Conservation (phyloP, 2,113 vertebrate species). For the Hiodon alosoides region DNA sequence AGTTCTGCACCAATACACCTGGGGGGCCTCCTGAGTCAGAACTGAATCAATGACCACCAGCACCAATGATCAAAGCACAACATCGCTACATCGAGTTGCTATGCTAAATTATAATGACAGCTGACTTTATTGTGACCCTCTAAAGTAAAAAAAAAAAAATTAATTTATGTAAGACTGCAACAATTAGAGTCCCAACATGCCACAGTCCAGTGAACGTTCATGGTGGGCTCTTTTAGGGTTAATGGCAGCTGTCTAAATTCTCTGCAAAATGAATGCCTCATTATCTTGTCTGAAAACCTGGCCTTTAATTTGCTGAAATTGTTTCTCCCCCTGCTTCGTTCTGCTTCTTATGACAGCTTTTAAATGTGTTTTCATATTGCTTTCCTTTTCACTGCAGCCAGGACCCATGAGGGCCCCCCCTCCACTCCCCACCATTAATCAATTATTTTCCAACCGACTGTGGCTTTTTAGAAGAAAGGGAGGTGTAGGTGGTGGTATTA, state of each 20-base stretch:
- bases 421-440: constrained; percentile 31
- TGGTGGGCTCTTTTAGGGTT: constrained; percentile 21
- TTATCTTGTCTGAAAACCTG: constrained; percentile 39
- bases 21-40: constrained; percentile 25
- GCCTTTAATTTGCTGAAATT: constrained; percentile 37
- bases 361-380: constrained; percentile 49
- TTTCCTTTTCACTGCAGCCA: constrained; percentile 36
- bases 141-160: not conserved
- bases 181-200: no score
- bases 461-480: constrained; percentile 28
- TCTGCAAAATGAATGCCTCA: constrained; percentile 35
- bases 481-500: constrained; percentile 8
- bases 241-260: constrained; percentile 37
- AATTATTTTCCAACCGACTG: constrained; percentile 33
- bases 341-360: constrained; percentile 37
- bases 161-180: no score
- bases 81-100: not conserved
- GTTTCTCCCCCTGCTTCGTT: constrained; percentile 26
- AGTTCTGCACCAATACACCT: constrained; percentile 32
- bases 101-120: not conserved
- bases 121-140: not conserved
- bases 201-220: constrained; percentile 1
- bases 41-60: constrained; percentile 26
- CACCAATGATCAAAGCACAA: constrained; percentile 30
- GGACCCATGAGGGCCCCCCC: constrained; percentile 20